Evolutionary conservation across 2,888 invertebrate genomes (phyloP).

Genomic region (Drosophila parthenogenetica): DNA sequence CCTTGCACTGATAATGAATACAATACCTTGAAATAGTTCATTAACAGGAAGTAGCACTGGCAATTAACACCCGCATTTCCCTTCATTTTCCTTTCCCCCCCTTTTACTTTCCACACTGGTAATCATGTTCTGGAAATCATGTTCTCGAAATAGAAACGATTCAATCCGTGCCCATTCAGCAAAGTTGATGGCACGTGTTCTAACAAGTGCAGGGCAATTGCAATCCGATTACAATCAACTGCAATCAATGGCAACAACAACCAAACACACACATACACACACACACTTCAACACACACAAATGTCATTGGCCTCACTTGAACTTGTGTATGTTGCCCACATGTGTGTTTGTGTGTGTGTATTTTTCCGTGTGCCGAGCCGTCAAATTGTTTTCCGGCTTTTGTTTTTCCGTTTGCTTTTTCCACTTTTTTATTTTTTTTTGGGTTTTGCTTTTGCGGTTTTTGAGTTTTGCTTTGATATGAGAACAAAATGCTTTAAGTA

Average conservation of each 20-base stretch:
- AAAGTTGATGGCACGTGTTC: conserved; percentile 34
- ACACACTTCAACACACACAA: conserved; percentile 35
- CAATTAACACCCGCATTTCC: conserved; percentile 58
- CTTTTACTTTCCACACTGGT: not conserved
- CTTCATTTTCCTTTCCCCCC: not conserved
- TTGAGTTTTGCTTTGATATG: conserved; percentile 54
- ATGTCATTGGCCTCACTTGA: conserved; percentile 75
- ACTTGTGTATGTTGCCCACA: conserved; percentile 37
- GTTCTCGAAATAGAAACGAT: conserved; percentile 7
- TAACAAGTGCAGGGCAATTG: conserved; percentile 73
- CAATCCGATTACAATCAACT: conserved; percentile 79
- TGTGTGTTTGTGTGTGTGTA: conserved; percentile 8
- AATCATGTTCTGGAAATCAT: conserved; percentile 22
- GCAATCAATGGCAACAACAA: conserved; percentile 71
- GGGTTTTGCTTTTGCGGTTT: conserved; percentile 55
- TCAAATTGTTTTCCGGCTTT: conserved; percentile 81
- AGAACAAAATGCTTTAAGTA: conserved; percentile 37
- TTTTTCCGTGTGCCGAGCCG: conserved; percentile 41
- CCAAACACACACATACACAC: conserved; percentile 31
- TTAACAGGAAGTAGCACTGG: conserved; percentile 63
- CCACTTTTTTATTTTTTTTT: conserved; percentile 28
- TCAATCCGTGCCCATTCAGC: conserved; percentile 21
- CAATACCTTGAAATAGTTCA: conserved; percentile 65
- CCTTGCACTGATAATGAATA: conserved; percentile 16
- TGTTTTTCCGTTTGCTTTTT: conserved; percentile 57